Percentiles rank a stretch among this genome's conserved stretches.
phyloP scores from a whole-genome alignment of 1,140 invertebrate genomes.

The Pachyrhynchus sulphureomaculatus region DNA sequence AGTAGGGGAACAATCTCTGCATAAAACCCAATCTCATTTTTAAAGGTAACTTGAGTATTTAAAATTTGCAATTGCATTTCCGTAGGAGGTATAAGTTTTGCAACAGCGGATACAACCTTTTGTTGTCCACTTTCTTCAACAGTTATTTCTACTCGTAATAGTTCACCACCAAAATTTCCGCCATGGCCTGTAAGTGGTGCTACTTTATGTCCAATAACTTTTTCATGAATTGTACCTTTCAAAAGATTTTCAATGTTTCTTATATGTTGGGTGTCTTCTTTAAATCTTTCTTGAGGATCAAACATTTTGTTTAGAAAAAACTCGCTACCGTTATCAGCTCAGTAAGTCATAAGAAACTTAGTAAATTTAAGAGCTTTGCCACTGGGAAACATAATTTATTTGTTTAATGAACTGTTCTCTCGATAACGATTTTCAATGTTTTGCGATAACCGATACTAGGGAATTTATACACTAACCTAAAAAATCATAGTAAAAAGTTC shows the following conservation, averaged over 20 bases:
- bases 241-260: constrained; percentile 1
- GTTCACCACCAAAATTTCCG: constrained; percentile 63
- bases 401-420: too few relatives aligned
- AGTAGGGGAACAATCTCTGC: constrained; percentile 36
- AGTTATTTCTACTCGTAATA: constrained; percentile 52
- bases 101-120: constrained; percentile 49
- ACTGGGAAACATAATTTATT: too few relatives aligned
- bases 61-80: constrained; percentile 48
- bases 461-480: too few relatives aligned
- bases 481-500: too few relatives aligned
- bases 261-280: neutral
- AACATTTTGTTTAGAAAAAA: constrained; percentile 22
- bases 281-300: neutral
- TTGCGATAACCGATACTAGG: too few relatives aligned
- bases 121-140: constrained; percentile 21
- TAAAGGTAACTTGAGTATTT: constrained; percentile 51
- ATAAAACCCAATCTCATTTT: constrained; percentile 48
- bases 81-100: constrained; percentile 51
- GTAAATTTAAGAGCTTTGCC: too few relatives aligned
- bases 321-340: too few relatives aligned
- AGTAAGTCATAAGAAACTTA: too few relatives aligned
- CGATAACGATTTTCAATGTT: too few relatives aligned
- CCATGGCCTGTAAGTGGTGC: constrained; percentile 55
- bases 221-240: neutral
- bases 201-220: constrained; percentile 3